A percentile compares a stretch with the other conserved stretches of the same genome.
These are phyloP conservation scores for Melinopterus prodromus DNA, from an alignment of 2,888 invertebrate genomes.

Conservation along the genomic window DNA sequence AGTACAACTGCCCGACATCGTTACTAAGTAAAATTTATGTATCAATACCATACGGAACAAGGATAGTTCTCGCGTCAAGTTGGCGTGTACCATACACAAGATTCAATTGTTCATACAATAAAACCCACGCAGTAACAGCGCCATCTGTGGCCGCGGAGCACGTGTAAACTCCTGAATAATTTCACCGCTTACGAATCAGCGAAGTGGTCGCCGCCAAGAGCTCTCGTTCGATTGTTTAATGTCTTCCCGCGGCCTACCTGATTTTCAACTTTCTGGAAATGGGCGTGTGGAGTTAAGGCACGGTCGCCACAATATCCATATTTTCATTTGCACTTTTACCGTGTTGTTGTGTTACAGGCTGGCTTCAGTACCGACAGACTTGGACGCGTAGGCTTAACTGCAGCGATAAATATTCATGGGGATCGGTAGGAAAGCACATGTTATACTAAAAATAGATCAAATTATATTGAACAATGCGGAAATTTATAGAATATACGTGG, in stretches of 20 bases:
- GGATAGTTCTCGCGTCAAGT: background rate
- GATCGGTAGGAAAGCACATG: background rate
- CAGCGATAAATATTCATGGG: background rate
- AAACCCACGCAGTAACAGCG: background rate
- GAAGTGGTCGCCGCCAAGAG: background rate
- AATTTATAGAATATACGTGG: too few relatives aligned
- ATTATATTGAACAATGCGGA: background rate
- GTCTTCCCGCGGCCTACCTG: background rate
- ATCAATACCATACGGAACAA: background rate
- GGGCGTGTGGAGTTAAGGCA: background rate
- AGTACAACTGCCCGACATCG: too few relatives aligned
- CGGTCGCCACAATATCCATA: background rate
- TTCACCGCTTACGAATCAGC: background rate
- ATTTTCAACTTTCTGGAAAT: conserved; percentile 4
- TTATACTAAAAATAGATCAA: background rate
- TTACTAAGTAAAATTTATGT: too few relatives aligned
- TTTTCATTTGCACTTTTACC: background rate
- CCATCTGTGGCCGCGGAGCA: background rate
- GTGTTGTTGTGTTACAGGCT: background rate
- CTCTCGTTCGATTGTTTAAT: background rate
- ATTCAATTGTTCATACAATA: background rate
- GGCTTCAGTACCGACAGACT: background rate
- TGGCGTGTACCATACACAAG: background rate
- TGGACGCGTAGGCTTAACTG: background rate
- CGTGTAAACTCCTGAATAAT: conserved; percentile 4